Conservation (phyloP, 2,797 vertebrate species). For the Betta splendens region DNA sequence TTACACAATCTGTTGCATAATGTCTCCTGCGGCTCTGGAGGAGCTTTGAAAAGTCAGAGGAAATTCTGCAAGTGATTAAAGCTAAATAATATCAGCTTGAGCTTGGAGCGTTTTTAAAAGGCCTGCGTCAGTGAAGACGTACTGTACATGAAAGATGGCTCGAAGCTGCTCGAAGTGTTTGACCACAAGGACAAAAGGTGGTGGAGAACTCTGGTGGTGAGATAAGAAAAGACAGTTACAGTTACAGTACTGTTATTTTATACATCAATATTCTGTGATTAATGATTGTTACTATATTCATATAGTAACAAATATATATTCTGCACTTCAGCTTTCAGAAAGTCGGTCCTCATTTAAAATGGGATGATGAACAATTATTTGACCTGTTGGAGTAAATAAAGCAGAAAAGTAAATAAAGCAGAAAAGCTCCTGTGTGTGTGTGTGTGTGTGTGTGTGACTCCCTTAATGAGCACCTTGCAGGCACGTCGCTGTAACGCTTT, state of each 20-base stretch:
- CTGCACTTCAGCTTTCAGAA: no score
- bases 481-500: constrained; percentile 68
- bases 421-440: constrained; percentile 32
- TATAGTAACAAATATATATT: no score
- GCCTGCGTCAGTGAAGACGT: background rate
- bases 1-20: background rate
- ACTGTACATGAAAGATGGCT: background rate
- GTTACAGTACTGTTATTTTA: no score
- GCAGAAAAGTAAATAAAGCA: constrained; percentile 65
- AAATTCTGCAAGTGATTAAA: background rate
- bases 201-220: no score
- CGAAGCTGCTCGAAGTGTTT: no score
- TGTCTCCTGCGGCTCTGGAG: background rate
- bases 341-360: constrained; percentile 46
- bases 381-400: constrained; percentile 64
- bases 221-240: no score
- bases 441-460: constrained; percentile 39
- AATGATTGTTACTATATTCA: no score
- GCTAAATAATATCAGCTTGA: background rate
- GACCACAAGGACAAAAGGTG: no score
- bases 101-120: background rate
- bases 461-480: constrained; percentile 73
- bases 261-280: no score
- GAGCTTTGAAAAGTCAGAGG: constrained; percentile 7
- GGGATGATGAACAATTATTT: constrained; percentile 59